Base-by-base conservation (phyloP, 2,797 vertebrate genomes). In the Phoeniculus purpureus region DNA sequence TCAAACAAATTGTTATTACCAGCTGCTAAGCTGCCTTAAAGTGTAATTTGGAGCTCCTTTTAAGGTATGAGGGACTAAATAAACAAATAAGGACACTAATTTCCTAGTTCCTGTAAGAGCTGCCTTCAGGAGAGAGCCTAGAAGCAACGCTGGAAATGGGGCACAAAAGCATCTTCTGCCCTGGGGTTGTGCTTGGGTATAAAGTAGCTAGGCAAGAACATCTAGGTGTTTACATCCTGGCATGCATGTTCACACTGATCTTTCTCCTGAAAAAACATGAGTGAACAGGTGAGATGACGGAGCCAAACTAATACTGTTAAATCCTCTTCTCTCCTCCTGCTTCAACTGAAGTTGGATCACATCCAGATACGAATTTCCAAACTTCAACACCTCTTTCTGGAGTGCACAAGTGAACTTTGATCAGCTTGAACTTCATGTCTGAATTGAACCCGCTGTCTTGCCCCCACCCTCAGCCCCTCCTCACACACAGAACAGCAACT, bases 321-420 rank as follows among this genome's bases (percentile, higher is more conserved):
- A 91, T 78, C 78, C 27, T 1, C 73, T 79, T 50, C 34, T 81
- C 26, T 72, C 51, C 75, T 94, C 34, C 47, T 52, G 18, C 74
- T 81, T 60, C 61, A 95, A n/a, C 74, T 79, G 80, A 94, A 75
- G 74, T 4, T 93, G 87, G 78, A 79, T 71, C 2, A 1, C 0
- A 1, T 88, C 67, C 91, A 94, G 67, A 45, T 88, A 40, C 71
- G 56, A 86, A 61, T 68, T 92, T 86, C 77, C 87, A 74, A 84
- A 88, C 74, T 84, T 32, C 43, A 77, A 56, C 75, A 84, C 29
- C 47, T 70, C 66, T 91, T 91, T 86, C 81, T 59, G 65, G 61
- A 94, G 45, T 71, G 88, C 86, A 64, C 58, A 55, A 43, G 37
- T 84, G 81, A 85, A 86, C 85, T 95, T 79, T 67, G 61, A 59